Conservation (phyloP, 2,888 invertebrate species). For the Drosophila tanythrix region DNA sequence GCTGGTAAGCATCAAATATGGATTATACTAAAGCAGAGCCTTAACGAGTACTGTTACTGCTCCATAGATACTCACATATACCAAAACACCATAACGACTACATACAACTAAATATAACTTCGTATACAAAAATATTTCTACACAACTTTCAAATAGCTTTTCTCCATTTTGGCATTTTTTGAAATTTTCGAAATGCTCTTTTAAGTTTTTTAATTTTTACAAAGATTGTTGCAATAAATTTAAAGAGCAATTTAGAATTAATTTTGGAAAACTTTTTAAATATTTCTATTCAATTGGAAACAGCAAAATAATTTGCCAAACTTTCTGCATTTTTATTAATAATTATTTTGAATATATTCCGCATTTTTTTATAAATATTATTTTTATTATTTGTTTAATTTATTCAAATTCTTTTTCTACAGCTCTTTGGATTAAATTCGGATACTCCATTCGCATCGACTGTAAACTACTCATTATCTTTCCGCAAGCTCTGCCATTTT, state of each 20-base stretch:
- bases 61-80: conserved; percentile 34
- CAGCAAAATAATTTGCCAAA: rapidly evolving
- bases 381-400: neutral
- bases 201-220: neutral
- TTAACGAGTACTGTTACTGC: conserved; percentile 35
- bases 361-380: neutral
- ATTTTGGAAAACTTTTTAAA: neutral
- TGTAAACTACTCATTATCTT: neutral
- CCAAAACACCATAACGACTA: conserved; percentile 13
- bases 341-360: too few relatives aligned
- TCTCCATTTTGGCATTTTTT: too few relatives aligned
- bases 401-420: neutral
- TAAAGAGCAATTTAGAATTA: rapidly evolving
- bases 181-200: neutral
- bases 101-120: neutral
- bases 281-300: neutral
- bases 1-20: conserved; percentile 32
- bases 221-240: neutral
- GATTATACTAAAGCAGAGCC: conserved; percentile 34
- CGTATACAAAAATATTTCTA: neutral
- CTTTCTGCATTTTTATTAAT: neutral
- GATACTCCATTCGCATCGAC: neutral
- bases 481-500: neutral
- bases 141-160: neutral
- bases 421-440: neutral